Evolutionary conservation across 2,797 vertebrate species (phyloP).

Genomic region (Poecilia wingei): DNA sequence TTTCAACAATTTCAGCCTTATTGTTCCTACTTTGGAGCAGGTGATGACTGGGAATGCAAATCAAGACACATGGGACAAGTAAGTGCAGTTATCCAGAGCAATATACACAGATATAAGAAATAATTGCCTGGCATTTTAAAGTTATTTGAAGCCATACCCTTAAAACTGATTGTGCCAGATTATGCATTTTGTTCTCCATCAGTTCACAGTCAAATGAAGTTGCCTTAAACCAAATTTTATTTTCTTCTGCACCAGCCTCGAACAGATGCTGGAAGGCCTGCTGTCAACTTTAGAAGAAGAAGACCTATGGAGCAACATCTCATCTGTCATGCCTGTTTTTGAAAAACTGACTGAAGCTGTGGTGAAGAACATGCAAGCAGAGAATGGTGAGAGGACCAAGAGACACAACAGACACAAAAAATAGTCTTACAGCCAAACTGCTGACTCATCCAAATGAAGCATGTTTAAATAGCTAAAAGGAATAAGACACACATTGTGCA

Average conservation of each 20-base stretch:
- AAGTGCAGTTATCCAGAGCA: constrained; percentile 19
- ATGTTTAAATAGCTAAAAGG: not conserved
- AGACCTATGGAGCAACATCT: constrained; percentile 51
- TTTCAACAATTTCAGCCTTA: constrained; percentile 52
- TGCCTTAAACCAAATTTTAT: constrained; percentile 14
- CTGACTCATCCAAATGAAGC: not conserved
- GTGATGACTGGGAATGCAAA: constrained; percentile 64
- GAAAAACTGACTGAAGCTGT: constrained; percentile 41
- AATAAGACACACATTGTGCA: not conserved
- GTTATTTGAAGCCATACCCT: not conserved
- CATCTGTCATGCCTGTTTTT: constrained; percentile 46
- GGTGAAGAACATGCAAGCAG: constrained; percentile 44
- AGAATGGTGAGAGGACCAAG: constrained; percentile 70
- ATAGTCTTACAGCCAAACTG: not conserved
- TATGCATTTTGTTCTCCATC: no score
- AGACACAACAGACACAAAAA: not conserved
- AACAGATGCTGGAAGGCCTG: constrained; percentile 56
- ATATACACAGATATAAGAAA: not conserved
- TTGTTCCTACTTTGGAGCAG: constrained; percentile 62
- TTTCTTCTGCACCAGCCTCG: constrained; percentile 63
- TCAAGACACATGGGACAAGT: constrained; percentile 76
- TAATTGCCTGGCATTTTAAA: not conserved
- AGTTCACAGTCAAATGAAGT: not conserved
- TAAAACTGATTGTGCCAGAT: not conserved
- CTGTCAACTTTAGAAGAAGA: constrained; percentile 61